Base-by-base conservation (phyloP, 2,888 invertebrate species). In the Blastobasis lacticolella region DNA sequence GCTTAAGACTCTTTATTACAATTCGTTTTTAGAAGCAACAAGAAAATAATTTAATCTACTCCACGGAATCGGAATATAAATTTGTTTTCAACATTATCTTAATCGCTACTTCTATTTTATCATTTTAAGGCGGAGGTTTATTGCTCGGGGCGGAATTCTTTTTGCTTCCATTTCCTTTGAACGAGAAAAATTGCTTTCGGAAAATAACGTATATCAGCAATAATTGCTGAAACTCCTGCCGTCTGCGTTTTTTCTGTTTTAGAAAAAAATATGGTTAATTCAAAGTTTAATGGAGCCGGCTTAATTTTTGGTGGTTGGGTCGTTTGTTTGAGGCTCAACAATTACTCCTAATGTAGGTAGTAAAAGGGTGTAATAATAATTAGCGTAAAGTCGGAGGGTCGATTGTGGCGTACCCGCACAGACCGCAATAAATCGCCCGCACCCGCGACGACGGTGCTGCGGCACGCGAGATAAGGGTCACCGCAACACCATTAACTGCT, bases 31-130 rank as follows among this genome's bases (percentile, higher is more conserved):
- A 70, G 71, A 75, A 69, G 74, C 71, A 78, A 80, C 75, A 80
- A 78, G 75, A 81, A 83, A 78, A 82, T 81, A 76, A 82, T 82
- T 82, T 78, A 81, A 81, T 83, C 77, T 78, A 69, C 75, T 74
- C 71, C 66, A 66, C 69, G 67, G 69, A 79, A 81, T 78, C 77
- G 67, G 76, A 80, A 79, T 78, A 80, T 78, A 79, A 82, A 81
- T 81, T 82, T 75, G 73, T 78, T 82, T 81, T 73, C 66, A 76
- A 77, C 75, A 73, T 82, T 79, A 79, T 78, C 75, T 76, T 78
- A 77, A 79, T 76, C 78, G 73, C 69, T 72, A 71, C 73, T 75
- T 75, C 71, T 73, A 73, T 73, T 75, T 78, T 75, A 75, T 71
- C 66, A 74, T 72, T 66, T 71, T 70, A 67, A 66, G 67, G 61